Base-by-base conservation (phyloP, 1,140 invertebrate species). In the Anagrus nilaparvatae region DNA sequence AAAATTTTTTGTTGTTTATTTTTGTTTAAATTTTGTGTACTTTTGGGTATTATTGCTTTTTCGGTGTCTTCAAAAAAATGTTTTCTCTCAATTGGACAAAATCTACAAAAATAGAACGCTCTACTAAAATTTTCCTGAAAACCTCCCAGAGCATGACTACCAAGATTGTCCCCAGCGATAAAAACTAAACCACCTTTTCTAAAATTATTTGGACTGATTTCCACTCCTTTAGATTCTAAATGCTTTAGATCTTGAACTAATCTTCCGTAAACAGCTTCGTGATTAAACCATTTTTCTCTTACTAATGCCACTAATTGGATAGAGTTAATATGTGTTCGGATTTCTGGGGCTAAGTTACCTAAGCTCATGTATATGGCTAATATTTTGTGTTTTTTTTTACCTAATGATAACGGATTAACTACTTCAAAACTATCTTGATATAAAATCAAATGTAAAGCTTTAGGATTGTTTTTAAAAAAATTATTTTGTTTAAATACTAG, bases 361-460 rank as follows among this genome's bases (percentile, higher is more conserved):
- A 65, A 10, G n/a, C 35, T 53, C 44, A 59, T 44, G 44, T 63
- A 65, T n/a, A 63, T 46, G 14, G 46, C 56, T 13, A 57, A 21
- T 9, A 63, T 34, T 54, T 62, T 61, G 43, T 63, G 45, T 51
- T 59, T 62, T 17, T 44, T 52, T 52, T 46, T 51, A 12, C 54
- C 50, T 16, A 49, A 32, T 12, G 60, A 54, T 20, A 63, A 44
- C 5, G 55, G 59, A 46, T 65, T 62, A 12, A 56, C 60, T 19
- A 60, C 27, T 48, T 65, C 59, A 48, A 63, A 60, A 8, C 33
- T 30, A 43, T 60, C 56, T 53, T 63, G 55, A 46, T 53, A 65
- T 32, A 65, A 46, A 27, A 59, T 59, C n/a, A 63, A 28, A 48
- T 51, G 43, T 9, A 60, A 13, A 1, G 49, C 48, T 37, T 50